Evolutionary conservation across 37 sponge, comb jelly and placozoan species (phyloP).

Genomic region (Diacarnus erythraeanus): DNA sequence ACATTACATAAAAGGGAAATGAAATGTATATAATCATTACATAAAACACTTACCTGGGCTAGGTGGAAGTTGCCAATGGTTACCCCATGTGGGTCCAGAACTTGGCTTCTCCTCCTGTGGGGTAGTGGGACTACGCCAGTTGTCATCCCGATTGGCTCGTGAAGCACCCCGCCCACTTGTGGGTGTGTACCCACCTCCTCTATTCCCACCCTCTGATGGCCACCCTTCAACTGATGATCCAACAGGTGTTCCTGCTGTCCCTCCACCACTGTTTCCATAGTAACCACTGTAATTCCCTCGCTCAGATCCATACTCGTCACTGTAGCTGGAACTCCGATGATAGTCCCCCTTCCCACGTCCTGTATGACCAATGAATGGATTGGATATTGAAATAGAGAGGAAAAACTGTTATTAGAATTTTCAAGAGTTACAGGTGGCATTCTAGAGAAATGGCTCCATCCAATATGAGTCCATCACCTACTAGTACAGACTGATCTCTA

Average conservation of each 20-base stretch:
- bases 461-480: too few species aligned
- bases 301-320: conserved; percentile 12
- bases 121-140: conserved; percentile 56
- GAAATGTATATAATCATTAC: too few species aligned
- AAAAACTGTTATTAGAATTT: too few species aligned
- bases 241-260: neutral
- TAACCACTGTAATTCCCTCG: neutral
- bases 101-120: conserved; percentile 25
- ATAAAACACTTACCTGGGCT: conserved; percentile 65
- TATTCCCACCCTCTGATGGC: conserved; percentile 5
- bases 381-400: neutral
- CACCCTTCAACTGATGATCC: neutral
- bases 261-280: conserved; percentile 26
- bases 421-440: too few species aligned
- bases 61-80: conserved; percentile 42
- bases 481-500: too few species aligned
- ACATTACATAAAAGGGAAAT: too few species aligned
- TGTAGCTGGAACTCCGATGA: conserved; percentile 50
- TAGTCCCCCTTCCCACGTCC: conserved; percentile 44
- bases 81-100: conserved; percentile 16
- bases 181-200: neutral
- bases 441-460: too few species aligned
- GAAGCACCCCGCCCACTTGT: conserved; percentile 28
- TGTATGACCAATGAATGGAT: too few species aligned
- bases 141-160: conserved; percentile 49